A percentile compares a stretch with the other conserved stretches of the same genome.
Conservation (phyloP, 1,140 invertebrate genomes). For the Drosophila insularis region DNA sequence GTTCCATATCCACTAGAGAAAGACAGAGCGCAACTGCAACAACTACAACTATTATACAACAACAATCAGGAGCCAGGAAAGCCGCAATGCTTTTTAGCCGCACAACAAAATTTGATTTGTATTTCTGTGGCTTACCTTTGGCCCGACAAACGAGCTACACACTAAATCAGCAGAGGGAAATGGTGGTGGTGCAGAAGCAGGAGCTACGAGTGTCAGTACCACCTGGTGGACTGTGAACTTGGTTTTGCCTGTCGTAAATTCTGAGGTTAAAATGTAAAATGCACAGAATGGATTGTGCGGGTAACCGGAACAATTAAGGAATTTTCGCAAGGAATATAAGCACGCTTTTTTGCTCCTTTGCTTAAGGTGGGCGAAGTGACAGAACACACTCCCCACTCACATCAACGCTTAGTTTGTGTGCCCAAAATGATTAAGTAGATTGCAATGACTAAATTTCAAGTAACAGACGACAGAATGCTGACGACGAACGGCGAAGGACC, state of each 20-base stretch:
- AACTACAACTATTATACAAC: background rate
- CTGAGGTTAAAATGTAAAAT: conserved; percentile 81
- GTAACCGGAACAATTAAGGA: conserved; percentile 81
- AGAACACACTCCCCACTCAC: conserved; percentile 2
- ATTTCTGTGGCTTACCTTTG: conserved; percentile 81
- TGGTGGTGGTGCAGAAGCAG: background rate
- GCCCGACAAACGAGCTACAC: conserved; percentile 35
- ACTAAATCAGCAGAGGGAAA: conserved; percentile 8
- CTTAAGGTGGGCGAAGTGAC: background rate
- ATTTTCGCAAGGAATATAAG: conserved; percentile 39
- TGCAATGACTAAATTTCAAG: conserved; percentile 75
- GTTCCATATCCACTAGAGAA: background rate
- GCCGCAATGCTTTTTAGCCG: conserved; percentile 71
- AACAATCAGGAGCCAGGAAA: background rate
- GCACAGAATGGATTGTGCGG: conserved; percentile 81
- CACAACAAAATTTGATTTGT: conserved; percentile 81
- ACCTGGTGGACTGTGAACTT: conserved; percentile 55
- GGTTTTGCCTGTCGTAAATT: conserved; percentile 68
- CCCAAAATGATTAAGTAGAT: conserved; percentile 78
- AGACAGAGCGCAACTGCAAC: background rate
- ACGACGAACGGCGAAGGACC: conserved; percentile 33
- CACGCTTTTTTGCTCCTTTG: background rate
- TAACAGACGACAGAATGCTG: conserved; percentile 62
- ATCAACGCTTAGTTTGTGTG: conserved; percentile 1
- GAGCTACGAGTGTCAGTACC: conserved; percentile 64